Evolutionary conservation across 2,888 invertebrate genomes (phyloP).

Genomic region (Erebia ligea): DNA sequence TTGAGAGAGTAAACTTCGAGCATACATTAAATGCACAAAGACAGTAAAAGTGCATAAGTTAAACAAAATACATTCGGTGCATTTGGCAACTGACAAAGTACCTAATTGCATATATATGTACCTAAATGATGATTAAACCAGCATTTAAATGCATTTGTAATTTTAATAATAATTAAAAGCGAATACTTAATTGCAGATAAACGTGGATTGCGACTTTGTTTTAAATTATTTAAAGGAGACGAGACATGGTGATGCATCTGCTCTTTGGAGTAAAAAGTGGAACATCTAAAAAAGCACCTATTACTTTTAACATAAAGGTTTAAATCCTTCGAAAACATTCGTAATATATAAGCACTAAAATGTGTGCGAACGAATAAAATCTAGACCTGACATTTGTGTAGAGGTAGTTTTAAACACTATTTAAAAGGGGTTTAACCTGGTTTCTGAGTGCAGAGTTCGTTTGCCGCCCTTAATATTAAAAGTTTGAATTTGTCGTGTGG

Average conservation of each 20-base stretch:
- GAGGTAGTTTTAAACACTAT: constrained; percentile 35
- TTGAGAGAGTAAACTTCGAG: too few species aligned
- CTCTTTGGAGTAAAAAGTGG: neutral
- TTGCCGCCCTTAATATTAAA: constrained; percentile 25
- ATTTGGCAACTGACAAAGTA: too few species aligned
- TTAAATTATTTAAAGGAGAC: too few species aligned
- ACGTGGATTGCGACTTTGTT: too few species aligned
- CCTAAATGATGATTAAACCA: too few species aligned
- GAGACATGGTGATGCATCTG: constrained; percentile 17
- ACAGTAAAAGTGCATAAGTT: too few species aligned
- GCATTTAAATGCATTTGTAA: too few species aligned
- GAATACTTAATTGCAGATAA: too few species aligned
- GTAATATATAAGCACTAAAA: neutral
- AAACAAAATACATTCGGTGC: too few species aligned
- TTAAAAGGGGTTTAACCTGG: constrained; percentile 36
- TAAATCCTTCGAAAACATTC: constrained; percentile 4
- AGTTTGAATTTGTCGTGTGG: constrained; percentile 25
- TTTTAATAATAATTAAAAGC: too few species aligned
- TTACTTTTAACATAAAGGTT: neutral
- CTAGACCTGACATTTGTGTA: constrained; percentile 28
- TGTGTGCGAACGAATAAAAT: constrained; percentile 28
- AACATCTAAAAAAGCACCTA: neutral
- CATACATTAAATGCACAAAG: too few species aligned
- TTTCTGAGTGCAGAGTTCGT: constrained; percentile 26
- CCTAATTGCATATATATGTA: too few species aligned